Conservation (phyloP, 2,888 invertebrate species). For the Archaeoteleia sp. region DNA sequence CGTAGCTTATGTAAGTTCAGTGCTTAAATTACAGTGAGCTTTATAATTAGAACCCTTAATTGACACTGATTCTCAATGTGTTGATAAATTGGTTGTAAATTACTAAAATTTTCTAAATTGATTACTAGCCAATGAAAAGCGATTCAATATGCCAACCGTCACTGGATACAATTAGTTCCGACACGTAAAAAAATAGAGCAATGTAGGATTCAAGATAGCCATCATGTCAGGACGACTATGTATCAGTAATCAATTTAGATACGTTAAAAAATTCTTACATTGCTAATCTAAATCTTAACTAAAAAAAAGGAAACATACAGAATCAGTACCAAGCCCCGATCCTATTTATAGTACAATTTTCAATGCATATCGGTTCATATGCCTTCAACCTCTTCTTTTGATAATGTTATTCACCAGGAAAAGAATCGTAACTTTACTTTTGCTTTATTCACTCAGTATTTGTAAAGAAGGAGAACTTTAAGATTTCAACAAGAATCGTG, state of each 20-base stretch:
- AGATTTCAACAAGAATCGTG: slow-evolving; percentile 7
- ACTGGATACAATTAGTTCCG: too few relatives aligned
- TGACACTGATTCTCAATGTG: slow-evolving; percentile 16
- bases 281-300: not conserved
- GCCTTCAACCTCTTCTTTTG: slow-evolving; percentile 35
- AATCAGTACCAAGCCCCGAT: slow-evolving; percentile 24
- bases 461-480: slow-evolving; percentile 33
- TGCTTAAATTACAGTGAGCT: slow-evolving; percentile 53
- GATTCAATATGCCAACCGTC: too few relatives aligned
- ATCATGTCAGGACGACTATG: too few relatives aligned
- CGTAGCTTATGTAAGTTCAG: slow-evolving; percentile 16
- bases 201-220: too few relatives aligned
- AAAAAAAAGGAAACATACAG: not conserved
- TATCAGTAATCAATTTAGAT: too few relatives aligned
- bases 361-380: slow-evolving; percentile 35
- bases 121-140: too few relatives aligned
- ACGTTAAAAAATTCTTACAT: not conserved
- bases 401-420: slow-evolving; percentile 24
- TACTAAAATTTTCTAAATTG: too few relatives aligned
- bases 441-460: slow-evolving; percentile 48
- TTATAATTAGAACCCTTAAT: slow-evolving; percentile 34
- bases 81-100: too few relatives aligned
- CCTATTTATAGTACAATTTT: slow-evolving; percentile 30
- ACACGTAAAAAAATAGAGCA: too few relatives aligned
- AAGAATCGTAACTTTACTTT: slow-evolving; percentile 31